Percentiles rank a stretch among this genome's conserved stretches.
Evolutionary conservation across 2,888 invertebrate species (phyloP).

Genomic region (Xanthia icteritia): DNA sequence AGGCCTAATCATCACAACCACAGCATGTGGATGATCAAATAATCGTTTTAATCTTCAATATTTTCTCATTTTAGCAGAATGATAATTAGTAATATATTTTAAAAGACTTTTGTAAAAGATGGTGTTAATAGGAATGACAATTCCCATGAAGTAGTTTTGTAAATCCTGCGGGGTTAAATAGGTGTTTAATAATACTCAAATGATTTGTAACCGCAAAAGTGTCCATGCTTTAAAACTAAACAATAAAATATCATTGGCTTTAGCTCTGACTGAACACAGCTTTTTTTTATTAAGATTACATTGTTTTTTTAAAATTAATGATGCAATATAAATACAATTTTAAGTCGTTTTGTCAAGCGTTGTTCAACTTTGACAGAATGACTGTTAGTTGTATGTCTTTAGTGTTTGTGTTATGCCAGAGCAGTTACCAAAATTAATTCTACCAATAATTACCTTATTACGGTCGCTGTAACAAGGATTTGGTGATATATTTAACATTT

Average conservation of each 20-base stretch:
- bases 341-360: constrained; percentile 5
- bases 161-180: constrained; percentile 71
- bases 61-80: constrained; percentile 4
- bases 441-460: constrained; percentile 78
- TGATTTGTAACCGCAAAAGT: constrained; percentile 65
- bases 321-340: constrained; percentile 10
- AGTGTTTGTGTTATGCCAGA: constrained; percentile 52
- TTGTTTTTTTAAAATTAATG: too few species aligned
- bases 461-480: constrained; percentile 79
- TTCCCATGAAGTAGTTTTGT: constrained; percentile 30
- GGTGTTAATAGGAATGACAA: constrained; percentile 72
- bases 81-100: constrained; percentile 2
- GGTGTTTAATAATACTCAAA: constrained; percentile 79
- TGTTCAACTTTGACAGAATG: constrained; percentile 3
- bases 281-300: neutral
- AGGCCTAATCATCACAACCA: constrained; percentile 47
- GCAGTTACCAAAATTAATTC: constrained; percentile 72
- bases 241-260: constrained; percentile 67
- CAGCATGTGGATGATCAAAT: constrained; percentile 60
- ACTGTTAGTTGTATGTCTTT: constrained; percentile 2
- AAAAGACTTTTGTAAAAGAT: neutral
- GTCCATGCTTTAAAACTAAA: constrained; percentile 81
- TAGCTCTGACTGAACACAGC: constrained; percentile 55
- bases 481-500: constrained; percentile 78
- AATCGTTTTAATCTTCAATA: constrained; percentile 30